A percentile compares a stretch with the other conserved stretches of the same genome.
phyloP scores from a whole-genome alignment of 2,888 invertebrate species.

The Eledona agricola region DNA sequence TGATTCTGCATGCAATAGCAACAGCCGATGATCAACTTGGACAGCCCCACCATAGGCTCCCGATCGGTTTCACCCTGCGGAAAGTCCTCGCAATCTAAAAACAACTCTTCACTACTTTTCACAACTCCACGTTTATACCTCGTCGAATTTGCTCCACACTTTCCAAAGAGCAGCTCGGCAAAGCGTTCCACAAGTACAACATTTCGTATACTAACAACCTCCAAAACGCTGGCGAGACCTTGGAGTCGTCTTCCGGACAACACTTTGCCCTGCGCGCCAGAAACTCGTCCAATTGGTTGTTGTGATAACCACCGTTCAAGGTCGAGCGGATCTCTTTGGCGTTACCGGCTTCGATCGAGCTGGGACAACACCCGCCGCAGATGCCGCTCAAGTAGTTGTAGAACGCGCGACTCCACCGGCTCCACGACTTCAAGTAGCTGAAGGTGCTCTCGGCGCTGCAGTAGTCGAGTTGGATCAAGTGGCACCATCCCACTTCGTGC shows the following conservation, averaged over 20 bases:
- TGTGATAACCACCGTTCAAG: constrained; percentile 46
- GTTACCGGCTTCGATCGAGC: constrained; percentile 39
- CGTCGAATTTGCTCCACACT: constrained; percentile 59
- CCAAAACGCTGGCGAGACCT: constrained; percentile 61
- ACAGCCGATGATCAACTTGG: constrained; percentile 65
- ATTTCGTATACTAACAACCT: constrained; percentile 71
- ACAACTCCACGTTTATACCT: too few relatives aligned
- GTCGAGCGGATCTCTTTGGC: constrained; percentile 51
- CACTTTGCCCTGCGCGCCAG: constrained; percentile 51
- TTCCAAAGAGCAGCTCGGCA: constrained; percentile 66
- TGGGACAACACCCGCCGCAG: constrained; percentile 54
- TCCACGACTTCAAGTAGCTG: constrained; percentile 66
- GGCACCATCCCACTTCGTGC: constrained; percentile 74
- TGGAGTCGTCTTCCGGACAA: constrained; percentile 50
- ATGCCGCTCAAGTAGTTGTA: constrained; percentile 70
- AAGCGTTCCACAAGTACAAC: constrained; percentile 74
- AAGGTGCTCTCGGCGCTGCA: constrained; percentile 65
- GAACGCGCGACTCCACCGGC: constrained; percentile 73
- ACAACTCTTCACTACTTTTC: too few relatives aligned
- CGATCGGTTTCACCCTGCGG: constrained; percentile 39
- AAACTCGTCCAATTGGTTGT: constrained; percentile 57
- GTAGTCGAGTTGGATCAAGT: constrained; percentile 70
- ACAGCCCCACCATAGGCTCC: constrained; percentile 68
- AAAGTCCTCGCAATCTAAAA: constrained; percentile 56
- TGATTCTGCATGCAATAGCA: constrained; percentile 62